Evolutionary conservation across 2,113 vertebrate genomes (phyloP).

Genomic region (Monarcha castaneiventris): DNA sequence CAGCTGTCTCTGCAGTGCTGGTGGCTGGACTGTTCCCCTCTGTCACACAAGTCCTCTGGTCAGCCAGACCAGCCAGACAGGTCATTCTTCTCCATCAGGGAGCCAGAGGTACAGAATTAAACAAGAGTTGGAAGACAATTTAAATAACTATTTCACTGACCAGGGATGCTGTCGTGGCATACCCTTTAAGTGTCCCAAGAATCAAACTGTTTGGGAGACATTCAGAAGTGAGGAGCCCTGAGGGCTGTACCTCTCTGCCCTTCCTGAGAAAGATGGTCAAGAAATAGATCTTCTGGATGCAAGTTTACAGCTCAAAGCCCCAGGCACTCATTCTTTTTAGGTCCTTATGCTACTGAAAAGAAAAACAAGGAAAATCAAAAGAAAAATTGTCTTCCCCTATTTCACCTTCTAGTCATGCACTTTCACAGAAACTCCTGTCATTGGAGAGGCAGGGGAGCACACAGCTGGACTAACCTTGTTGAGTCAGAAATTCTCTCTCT

Average conservation of each 20-base stretch:
- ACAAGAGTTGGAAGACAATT: background rate
- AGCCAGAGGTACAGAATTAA: background rate
- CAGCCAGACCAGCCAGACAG: background rate
- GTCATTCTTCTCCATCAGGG: background rate
- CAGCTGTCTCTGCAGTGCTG: background rate
- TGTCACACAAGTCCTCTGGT: background rate
- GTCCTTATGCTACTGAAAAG: background rate
- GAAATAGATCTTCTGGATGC: background rate
- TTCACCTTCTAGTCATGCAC: background rate
- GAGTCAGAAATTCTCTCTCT: background rate
- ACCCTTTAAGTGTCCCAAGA: background rate
- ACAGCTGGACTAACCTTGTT: background rate
- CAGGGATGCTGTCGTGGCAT: background rate
- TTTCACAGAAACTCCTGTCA: accelerated
- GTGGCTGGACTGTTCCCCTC: background rate
- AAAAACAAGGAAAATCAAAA: background rate
- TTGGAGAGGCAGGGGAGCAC: background rate
- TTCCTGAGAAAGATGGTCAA: background rate
- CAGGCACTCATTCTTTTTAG: background rate
- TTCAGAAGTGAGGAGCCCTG: background rate
- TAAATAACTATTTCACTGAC: background rate
- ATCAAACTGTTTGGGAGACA: background rate
- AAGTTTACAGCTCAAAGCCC: background rate
- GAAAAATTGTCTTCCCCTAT: background rate
- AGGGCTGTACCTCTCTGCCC: background rate